These are phyloP conservation scores for Venusia cambrica DNA, from an alignment of 2,888 invertebrate genomes.

Conservation along the genomic window DNA sequence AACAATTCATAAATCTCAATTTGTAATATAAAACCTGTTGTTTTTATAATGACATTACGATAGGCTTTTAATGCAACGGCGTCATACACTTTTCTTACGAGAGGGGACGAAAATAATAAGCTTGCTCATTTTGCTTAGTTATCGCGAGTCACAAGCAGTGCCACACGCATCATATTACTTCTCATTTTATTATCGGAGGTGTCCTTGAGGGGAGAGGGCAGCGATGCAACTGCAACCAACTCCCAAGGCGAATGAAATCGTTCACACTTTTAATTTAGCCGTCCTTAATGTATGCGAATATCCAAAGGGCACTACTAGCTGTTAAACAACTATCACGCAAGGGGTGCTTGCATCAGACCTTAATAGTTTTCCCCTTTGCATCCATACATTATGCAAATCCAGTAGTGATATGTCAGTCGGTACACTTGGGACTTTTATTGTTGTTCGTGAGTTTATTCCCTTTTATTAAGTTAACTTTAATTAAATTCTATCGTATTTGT, in stretches of 20 bases:
- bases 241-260: slow-evolving; percentile 61
- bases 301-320: slow-evolving; percentile 61
- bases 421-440: slow-evolving; percentile 79
- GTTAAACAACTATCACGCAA: slow-evolving; percentile 75
- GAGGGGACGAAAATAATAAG: slow-evolving; percentile 61
- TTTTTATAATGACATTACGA: slow-evolving; percentile 20
- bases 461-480: slow-evolving; percentile 80
- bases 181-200: slow-evolving; percentile 68
- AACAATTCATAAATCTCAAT: too few species aligned
- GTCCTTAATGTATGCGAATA: slow-evolving; percentile 77
- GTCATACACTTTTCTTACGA: slow-evolving; percentile 47
- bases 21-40: too few species aligned
- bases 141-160: slow-evolving; percentile 62
- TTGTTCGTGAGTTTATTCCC: slow-evolving; percentile 75
- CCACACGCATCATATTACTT: slow-evolving; percentile 74
- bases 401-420: slow-evolving; percentile 76
- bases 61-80: slow-evolving; percentile 31
- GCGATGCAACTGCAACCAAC: slow-evolving; percentile 32
- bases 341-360: slow-evolving; percentile 61
- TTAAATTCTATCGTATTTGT: slow-evolving; percentile 77
- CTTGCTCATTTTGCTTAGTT: slow-evolving; percentile 61
- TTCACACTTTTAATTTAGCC: slow-evolving; percentile 80
- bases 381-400: slow-evolving; percentile 79
- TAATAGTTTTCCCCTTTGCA: slow-evolving; percentile 76
- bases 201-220: slow-evolving; percentile 39